These are phyloP conservation scores for Phyllostomus discolor DNA, from an alignment of 2,113 vertebrate species.

Conservation along the genomic window DNA sequence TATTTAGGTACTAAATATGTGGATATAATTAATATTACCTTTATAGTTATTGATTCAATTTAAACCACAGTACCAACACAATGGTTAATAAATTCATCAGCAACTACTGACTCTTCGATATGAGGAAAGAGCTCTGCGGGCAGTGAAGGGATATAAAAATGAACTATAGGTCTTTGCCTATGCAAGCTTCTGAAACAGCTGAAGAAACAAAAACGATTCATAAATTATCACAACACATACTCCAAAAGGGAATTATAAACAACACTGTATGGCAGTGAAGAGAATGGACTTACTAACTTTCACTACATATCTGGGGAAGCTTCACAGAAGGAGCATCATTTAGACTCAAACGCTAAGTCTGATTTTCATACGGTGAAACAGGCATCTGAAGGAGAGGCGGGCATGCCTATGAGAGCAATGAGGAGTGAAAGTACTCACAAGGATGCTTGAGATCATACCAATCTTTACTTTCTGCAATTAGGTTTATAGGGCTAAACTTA, in stretches of 20 bases:
- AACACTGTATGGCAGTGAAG: not conserved
- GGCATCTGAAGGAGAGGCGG: not conserved
- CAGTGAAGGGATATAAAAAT: constrained; percentile 10
- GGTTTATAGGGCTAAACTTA: not conserved
- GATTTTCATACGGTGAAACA: not conserved
- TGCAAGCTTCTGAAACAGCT: constrained; percentile 27
- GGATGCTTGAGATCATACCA: not conserved
- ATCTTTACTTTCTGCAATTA: not conserved
- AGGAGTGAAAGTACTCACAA: not conserved
- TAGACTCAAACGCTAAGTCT: not conserved
- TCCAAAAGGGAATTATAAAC: not conserved
- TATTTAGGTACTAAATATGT: not conserved
- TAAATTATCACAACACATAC: constrained; percentile 6
- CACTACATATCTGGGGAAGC: not conserved
- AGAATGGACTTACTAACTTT: constrained; percentile 11
- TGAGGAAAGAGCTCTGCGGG: not conserved
- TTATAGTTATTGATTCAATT: not conserved
- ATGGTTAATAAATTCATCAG: not conserved
- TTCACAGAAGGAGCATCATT: not conserved
- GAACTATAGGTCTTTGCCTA: constrained; percentile 21
- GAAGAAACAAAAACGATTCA: not conserved
- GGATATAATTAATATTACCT: not conserved
- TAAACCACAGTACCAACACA: not conserved
- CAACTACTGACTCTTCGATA: not conserved
- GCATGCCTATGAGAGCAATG: not conserved